Percentiles rank a stretch among this genome's conserved stretches.
phyloP scores from a whole-genome alignment of 1,140 invertebrate genomes.

The Dendrolimus punctatus region DNA sequence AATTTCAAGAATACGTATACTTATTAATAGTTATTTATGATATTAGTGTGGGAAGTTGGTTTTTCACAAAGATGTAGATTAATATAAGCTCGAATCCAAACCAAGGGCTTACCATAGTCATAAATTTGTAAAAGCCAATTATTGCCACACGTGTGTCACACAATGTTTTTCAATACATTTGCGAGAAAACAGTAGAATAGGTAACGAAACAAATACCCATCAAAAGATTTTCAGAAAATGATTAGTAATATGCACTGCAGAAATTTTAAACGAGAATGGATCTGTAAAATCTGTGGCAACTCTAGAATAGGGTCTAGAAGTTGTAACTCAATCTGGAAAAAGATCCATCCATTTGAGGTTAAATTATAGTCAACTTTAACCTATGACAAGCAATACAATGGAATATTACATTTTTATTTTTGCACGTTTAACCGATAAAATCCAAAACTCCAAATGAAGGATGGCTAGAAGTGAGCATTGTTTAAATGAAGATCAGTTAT shows the following conservation, averaged over 20 bases:
- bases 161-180: no score
- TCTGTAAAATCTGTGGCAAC: slow-evolving; percentile 1
- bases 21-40: no score
- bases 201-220: no score
- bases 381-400: background rate
- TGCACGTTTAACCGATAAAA: background rate
- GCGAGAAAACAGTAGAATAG: no score
- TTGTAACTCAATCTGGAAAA: background rate
- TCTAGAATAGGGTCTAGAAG: background rate
- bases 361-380: background rate
- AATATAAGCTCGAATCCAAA: no score
- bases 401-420: background rate
- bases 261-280: background rate
- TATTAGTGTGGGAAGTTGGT: no score
- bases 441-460: background rate
- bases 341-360: slow-evolving; percentile 1
- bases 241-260: background rate
- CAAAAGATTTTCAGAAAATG: no score
- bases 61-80: no score
- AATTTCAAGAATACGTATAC: no score
- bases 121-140: no score
- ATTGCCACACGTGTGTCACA: no score
- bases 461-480: background rate
- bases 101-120: no score
- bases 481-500: background rate